Percentiles rank a stretch among this genome's conserved stretches.
Conservation (phyloP, 2,113 vertebrate species). For the Gavia stellata region DNA sequence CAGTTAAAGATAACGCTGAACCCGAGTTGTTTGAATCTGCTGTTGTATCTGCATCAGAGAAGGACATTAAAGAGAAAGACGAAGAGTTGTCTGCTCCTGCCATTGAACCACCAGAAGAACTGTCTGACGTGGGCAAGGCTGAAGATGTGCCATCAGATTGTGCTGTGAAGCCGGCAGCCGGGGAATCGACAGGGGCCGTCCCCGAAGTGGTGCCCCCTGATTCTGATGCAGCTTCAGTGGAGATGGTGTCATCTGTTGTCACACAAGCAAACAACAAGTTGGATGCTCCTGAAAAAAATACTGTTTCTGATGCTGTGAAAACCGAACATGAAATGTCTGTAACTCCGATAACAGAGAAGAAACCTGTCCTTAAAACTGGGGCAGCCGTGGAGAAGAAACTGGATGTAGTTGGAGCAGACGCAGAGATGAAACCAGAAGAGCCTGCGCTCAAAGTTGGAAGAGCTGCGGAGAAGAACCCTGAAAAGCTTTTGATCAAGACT, state of each 20-base stretch:
- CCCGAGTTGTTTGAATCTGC: neutral
- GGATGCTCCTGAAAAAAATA: neutral
- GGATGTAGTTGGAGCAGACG: neutral
- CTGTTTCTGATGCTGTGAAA: neutral
- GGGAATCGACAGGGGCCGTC: neutral
- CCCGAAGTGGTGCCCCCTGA: neutral
- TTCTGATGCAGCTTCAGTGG: neutral
- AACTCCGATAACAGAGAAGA: neutral
- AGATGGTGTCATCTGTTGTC: neutral
- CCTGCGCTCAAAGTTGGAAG: neutral
- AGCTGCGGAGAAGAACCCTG: neutral
- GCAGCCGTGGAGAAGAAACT: accelerated
- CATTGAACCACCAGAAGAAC: neutral
- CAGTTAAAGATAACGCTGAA: neutral
- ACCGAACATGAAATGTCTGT: accelerated
- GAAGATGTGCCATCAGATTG: neutral
- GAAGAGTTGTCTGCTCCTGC: neutral
- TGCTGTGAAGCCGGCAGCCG: neutral
- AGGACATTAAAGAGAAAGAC: neutral
- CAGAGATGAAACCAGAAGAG: neutral
- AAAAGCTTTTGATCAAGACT: neutral
- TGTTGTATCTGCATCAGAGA: neutral
- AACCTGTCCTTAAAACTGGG: accelerated
- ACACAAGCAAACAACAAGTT: neutral
- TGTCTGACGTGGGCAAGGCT: neutral